A percentile compares a stretch with the other conserved stretches of the same genome.
Evolutionary conservation across 2,797 vertebrate genomes (phyloP).

Genomic region (Pseudomugil gertrudae): DNA sequence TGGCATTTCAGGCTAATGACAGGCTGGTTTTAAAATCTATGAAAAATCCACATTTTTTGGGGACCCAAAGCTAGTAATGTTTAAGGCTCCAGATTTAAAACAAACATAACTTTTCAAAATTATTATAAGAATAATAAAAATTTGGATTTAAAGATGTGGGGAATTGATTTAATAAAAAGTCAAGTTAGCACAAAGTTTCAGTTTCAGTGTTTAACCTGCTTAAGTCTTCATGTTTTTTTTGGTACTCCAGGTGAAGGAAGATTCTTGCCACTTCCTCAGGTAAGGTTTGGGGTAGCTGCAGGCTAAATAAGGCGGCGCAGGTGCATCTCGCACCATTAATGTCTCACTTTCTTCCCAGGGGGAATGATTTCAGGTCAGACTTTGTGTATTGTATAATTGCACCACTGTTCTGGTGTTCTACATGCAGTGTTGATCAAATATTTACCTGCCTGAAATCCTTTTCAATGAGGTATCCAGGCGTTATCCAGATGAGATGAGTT

Average conservation of each 20-base stretch:
- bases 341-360: conserved; percentile 1
- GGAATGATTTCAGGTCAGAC: conserved; percentile 8
- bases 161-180: no score
- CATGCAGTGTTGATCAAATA: not conserved
- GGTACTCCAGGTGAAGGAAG: not conserved
- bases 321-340: conserved; percentile 14
- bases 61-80: not conserved
- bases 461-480: not conserved
- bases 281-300: not conserved
- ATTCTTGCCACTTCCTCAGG: not conserved
- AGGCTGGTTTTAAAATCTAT: not conserved
- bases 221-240: not conserved
- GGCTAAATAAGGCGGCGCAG: conserved; percentile 5
- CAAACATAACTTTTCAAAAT: not conserved
- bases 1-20: not conserved
- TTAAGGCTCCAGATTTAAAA: not conserved
- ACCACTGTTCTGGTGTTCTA: not conserved
- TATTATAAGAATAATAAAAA: not conserved
- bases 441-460: conserved; percentile 6
- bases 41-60: not conserved
- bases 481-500: conserved; percentile 11
- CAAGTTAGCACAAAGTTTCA: no score
- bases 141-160: not conserved
- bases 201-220: not conserved
- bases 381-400: conserved; percentile 11